Percentiles rank a stretch among this genome's conserved stretches.
These are phyloP conservation scores for Atlantisia rogersi DNA, from an alignment of 2,113 vertebrate species.

Conservation along the genomic window DNA sequence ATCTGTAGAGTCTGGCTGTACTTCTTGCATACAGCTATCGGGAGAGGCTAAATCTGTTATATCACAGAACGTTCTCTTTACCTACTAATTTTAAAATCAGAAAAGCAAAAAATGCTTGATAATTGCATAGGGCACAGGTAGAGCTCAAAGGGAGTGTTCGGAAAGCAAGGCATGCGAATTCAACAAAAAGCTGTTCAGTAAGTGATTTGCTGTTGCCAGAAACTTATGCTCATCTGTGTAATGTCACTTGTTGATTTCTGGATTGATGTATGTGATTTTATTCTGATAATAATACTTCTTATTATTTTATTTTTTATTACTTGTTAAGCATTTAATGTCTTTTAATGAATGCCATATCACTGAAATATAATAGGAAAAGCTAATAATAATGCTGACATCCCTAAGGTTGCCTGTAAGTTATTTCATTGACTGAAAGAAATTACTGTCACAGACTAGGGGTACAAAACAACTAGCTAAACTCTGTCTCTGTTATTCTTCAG, in stretches of 20 bases:
- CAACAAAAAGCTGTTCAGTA: neutral
- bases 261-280: neutral
- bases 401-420: neutral
- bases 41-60: constrained; percentile 38
- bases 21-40: constrained; percentile 28
- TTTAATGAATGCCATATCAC: neutral
- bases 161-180: neutral
- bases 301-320: neutral
- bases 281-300: neutral
- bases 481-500: neutral
- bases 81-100: constrained; percentile 43
- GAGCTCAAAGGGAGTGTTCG: constrained; percentile 1
- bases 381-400: neutral
- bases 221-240: neutral
- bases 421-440: neutral
- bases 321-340: neutral
- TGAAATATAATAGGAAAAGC: neutral
- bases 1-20: constrained; percentile 33
- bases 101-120: constrained; percentile 15
- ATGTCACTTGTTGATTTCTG: constrained; percentile 49
- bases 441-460: neutral
- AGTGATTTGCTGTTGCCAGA: neutral
- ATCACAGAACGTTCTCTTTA: constrained; percentile 27
- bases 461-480: neutral
- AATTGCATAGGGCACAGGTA: neutral